phyloP scores from a whole-genome alignment of 2,888 invertebrate genomes.

The Torymus tubicola region DNA sequence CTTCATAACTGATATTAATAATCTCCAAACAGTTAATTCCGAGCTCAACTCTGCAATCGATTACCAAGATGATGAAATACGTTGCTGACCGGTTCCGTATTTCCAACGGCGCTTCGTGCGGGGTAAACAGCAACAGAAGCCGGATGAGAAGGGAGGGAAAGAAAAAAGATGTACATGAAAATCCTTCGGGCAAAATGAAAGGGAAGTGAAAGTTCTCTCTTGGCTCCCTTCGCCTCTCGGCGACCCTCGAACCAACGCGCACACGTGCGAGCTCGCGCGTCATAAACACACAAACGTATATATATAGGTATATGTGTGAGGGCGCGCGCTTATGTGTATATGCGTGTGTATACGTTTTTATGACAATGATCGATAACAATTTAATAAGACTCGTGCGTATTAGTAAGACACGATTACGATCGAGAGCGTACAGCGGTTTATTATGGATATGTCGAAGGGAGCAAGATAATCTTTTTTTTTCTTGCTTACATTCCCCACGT shows the following conservation, averaged over 20 bases:
- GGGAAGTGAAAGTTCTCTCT: background rate
- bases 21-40: too few relatives aligned
- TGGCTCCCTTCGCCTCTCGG: constrained; percentile 22
- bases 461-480: constrained; percentile 11
- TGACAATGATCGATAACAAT: constrained; percentile 48
- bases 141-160: background rate
- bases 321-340: background rate
- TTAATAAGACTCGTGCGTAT: constrained; percentile 43
- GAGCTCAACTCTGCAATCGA: too few relatives aligned
- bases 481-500: background rate
- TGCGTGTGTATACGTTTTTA: constrained; percentile 15
- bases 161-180: constrained; percentile 30
- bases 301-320: background rate
- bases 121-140: too few relatives aligned
- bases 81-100: too few relatives aligned
- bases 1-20: too few relatives aligned
- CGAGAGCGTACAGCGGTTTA: constrained; percentile 16
- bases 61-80: too few relatives aligned
- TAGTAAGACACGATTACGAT: constrained; percentile 29
- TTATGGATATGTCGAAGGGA: background rate
- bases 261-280: background rate
- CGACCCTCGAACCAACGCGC: constrained; percentile 4
- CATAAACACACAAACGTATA: background rate
- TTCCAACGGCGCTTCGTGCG: too few relatives aligned
- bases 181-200: constrained; percentile 11